Evolutionary conservation across 1,140 invertebrate species (phyloP), one percentile per base, ranked within the genome.

Genomic region (Heliothis subflexa): DNA sequence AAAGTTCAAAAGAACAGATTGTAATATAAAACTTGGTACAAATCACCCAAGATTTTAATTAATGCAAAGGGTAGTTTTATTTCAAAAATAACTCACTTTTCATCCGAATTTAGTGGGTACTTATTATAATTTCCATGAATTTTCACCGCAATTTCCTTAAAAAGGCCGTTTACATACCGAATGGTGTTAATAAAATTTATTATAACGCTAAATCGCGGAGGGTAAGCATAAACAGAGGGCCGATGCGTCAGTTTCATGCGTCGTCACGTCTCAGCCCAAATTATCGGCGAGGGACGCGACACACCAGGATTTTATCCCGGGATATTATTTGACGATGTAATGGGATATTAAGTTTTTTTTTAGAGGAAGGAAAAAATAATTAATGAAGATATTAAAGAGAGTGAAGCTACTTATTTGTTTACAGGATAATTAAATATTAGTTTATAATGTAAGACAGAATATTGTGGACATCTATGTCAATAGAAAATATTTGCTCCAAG

Each of bases 211-310:
- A 33, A 21, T 62, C 10, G 21, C 25, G 21, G 47, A 40, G 73
- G 57, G 73, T 33, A 12, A 50, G 72, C 12, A 52, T 47, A 75
- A 64, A 75, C 73, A 75, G 55, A 52, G 59, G 73, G 73, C 18
- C 47, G 78, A 76, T 55, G 75, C 71, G 21, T 45, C 45, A 77
- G 33, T 70, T 74, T 75, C 73, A 79, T 81, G 78, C 78, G 40
- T 12, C 55, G 74, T 79, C 79, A 79, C 78, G 82, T 79, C 7
- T 61, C 54, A 11, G 55, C 68, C 71, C 16, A 78, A 79, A 82
- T 76, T 78, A 80, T 59, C 18, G 73, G 28, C n/a, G 50, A 70
- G 66, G 66, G 66, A 47, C 25, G 73, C 18, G 59, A n/a, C 40
- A 75, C 73, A 75, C 28, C 18, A 47, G 47, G 47, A 64, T 75